Evolutionary conservation across 2,797 vertebrate species (phyloP), one percentile per base, ranked within the genome.

Genomic region (Taenioides sp.): DNA sequence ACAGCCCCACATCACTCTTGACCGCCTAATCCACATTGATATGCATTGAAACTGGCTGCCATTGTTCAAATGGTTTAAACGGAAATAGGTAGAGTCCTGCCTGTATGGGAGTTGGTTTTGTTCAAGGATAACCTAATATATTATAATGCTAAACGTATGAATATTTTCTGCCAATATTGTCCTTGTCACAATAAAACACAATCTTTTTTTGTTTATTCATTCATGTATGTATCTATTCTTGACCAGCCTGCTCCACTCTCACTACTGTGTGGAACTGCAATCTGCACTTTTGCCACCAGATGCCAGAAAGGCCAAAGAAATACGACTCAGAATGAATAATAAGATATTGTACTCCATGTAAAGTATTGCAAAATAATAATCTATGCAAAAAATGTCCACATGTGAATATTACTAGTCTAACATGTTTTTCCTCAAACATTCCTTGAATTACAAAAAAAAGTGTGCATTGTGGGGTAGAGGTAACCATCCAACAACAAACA

Each of bases 11-110:
- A 72, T 75, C 79, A 50, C 22, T 67, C 57, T 52, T 54, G 72
- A 64, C 49, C 12, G 0, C 54, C 74, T n/a, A 59, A 74, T 71
- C 63, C 62, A 4, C 72, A 0, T n/a, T 70, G 73, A 77, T 79
- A 74, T 80, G 76, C 74, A 78, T 77, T 77, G 76, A 77, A 75
- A 82, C 63, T 68, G 72, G 70, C 74, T 72, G 49, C 64, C 14
- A 12, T 65, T 65, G 67, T 25, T 70, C 81, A 70, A 72, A 59
- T 75, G 65, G 61, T 28, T 57, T 50, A 10, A 7, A 6, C 16
- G 18, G 58, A 27, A 69, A 28, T 22, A 18, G 27, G 40, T 55
- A 18, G 4, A 31, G 50, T 55, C 25, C 50, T 31, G 49, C 47
- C 47, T 67, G 43, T n/a, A 67, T 20, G 10, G 49, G 6, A 20